These are phyloP conservation scores for Puffinus mauretanicus DNA, from an alignment of 2,113 vertebrate genomes.

Conservation along the genomic window DNA sequence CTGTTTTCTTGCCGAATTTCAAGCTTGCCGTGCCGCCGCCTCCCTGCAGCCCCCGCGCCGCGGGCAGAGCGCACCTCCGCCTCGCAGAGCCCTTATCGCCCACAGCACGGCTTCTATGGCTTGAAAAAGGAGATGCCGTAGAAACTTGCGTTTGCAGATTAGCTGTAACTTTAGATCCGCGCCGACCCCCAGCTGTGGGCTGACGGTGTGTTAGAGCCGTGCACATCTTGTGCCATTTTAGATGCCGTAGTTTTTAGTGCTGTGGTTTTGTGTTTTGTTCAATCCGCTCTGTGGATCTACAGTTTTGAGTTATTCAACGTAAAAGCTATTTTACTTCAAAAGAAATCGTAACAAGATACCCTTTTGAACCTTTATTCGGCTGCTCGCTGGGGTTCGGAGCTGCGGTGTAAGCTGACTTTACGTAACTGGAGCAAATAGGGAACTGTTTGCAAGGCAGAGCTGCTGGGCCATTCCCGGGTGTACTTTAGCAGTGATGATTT, in stretches of 20 bases:
- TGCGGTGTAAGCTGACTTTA: background rate
- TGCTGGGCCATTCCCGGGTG: background rate
- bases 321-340: background rate
- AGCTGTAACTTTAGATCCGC: background rate
- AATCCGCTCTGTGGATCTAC: rapidly evolving
- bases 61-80: no score
- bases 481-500: conserved; percentile 4
- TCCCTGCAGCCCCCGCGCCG: background rate
- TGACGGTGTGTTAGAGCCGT: rapidly evolving
- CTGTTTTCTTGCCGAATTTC: rapidly evolving
- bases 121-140: background rate
- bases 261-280: background rate
- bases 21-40: background rate
- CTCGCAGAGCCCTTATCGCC: rapidly evolving
- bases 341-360: background rate
- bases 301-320: background rate
- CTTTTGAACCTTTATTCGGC: background rate
- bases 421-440: background rate
- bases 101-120: rapidly evolving
- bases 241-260: rapidly evolving
- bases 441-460: background rate
- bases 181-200: background rate
- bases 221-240: rapidly evolving
- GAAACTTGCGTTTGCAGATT: background rate
- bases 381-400: background rate